phyloP scores from a whole-genome alignment of 2,113 vertebrate species.

The Todiramphus saurophagus region DNA sequence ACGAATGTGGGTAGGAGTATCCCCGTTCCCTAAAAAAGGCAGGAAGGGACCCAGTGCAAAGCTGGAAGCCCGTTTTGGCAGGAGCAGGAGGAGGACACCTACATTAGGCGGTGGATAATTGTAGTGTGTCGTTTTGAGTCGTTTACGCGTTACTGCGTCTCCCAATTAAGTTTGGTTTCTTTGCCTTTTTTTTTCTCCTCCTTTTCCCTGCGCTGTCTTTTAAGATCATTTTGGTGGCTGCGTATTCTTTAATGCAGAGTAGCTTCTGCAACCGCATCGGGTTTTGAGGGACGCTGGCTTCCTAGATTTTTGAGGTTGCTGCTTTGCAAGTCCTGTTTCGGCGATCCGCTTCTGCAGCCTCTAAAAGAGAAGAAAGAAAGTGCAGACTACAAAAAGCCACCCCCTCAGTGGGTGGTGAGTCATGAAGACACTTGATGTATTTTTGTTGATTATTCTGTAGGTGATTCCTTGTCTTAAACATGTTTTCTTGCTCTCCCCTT shows the following conservation, averaged over 20 bases:
- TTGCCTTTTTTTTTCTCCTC: background rate
- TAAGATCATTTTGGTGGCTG: background rate
- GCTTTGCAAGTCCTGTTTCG: background rate
- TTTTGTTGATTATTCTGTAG: background rate
- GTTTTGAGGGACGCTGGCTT: background rate
- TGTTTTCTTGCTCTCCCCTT: background rate
- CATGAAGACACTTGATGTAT: accelerated
- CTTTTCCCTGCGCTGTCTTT: background rate
- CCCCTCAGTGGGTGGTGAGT: background rate
- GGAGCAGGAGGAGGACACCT: background rate
- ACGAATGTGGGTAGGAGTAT: background rate
- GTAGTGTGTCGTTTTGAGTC: background rate
- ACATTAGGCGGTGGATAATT: background rate
- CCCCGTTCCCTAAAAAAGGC: background rate
- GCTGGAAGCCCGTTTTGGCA: background rate
- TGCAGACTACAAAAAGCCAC: background rate
- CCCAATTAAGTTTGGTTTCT: background rate
- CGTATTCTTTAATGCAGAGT: background rate
- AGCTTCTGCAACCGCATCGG: background rate
- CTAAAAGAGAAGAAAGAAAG: background rate
- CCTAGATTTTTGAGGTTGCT: background rate
- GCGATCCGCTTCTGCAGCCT: background rate
- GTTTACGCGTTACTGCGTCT: background rate
- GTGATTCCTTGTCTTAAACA: background rate
- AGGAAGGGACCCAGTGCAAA: background rate